Evolutionary conservation across 1,140 invertebrate species (phyloP).

Genomic region (Metaphire vulgaris): DNA sequence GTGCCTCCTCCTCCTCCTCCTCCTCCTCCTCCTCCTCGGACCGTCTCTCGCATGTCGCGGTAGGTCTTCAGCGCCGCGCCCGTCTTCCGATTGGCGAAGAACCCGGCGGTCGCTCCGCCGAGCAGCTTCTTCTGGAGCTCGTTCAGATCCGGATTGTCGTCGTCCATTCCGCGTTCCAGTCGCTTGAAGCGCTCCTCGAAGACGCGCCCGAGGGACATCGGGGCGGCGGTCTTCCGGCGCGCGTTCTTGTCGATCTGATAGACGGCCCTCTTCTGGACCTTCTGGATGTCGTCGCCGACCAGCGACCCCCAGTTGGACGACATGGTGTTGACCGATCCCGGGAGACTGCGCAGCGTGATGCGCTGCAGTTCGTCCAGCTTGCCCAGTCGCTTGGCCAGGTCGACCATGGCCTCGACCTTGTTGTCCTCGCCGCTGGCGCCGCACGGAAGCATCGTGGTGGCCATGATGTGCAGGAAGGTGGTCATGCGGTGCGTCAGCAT

Average conservation of each 20-base stretch:
- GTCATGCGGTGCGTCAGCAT: conserved; percentile 5
- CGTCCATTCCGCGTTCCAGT: background rate
- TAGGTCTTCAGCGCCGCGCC: background rate
- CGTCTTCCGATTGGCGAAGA: background rate
- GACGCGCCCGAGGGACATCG: background rate
- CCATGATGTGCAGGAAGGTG: conserved; percentile 20
- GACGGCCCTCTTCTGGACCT: background rate
- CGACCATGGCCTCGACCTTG: background rate
- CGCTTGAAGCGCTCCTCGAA: background rate
- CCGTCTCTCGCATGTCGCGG: background rate
- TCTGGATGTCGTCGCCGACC: background rate
- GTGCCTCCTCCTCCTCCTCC: no score
- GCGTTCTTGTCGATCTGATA: background rate
- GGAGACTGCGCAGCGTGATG: background rate
- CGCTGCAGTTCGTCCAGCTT: background rate
- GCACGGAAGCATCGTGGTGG: background rate
- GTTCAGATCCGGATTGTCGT: background rate
- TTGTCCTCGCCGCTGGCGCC: background rate
- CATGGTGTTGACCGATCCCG: background rate
- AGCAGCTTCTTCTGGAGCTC: background rate
- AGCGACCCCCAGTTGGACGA: background rate
- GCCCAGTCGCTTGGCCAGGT: background rate
- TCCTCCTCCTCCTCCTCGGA: no score
- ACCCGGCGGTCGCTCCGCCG: background rate
- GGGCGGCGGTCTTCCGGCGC: background rate